Conservation (phyloP, 2,888 invertebrate species). For the Megastigmus dorsalis region DNA sequence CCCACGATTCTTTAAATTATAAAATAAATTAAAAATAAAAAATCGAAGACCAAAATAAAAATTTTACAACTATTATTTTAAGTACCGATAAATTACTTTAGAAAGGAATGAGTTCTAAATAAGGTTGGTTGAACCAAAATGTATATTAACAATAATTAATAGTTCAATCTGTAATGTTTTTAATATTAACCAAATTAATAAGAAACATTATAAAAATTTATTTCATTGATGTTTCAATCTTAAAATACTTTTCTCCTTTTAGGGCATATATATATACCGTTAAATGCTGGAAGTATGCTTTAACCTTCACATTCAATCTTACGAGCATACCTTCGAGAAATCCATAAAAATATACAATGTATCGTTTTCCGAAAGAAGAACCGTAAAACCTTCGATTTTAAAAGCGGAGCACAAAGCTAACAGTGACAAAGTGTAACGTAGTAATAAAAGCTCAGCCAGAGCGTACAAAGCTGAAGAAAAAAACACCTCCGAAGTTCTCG, state of each 20-base stretch:
- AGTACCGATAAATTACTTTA: too few species aligned
- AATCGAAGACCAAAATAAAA: too few species aligned
- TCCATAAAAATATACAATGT: slow-evolving; percentile 48
- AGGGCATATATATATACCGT: neutral
- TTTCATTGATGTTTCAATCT: neutral
- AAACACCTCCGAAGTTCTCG: slow-evolving; percentile 15
- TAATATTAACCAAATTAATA: too few species aligned
- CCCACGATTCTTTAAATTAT: too few species aligned
- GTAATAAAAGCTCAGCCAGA: slow-evolving; percentile 22
- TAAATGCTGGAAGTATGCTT: slow-evolving; percentile 14
- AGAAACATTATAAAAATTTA: neutral
- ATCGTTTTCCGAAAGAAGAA: slow-evolving; percentile 21
- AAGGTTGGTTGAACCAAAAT: too few species aligned
- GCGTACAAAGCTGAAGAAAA: slow-evolving; percentile 9
- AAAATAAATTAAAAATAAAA: too few species aligned
- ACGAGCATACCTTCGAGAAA: slow-evolving; percentile 5
- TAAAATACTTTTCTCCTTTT: neutral
- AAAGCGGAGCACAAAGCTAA: slow-evolving; percentile 16
- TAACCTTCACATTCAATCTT: slow-evolving; percentile 11
- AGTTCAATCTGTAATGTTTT: too few species aligned
- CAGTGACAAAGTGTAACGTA: slow-evolving; percentile 26
- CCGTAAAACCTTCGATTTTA: slow-evolving; percentile 22
- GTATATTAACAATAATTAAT: too few species aligned
- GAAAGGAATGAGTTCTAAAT: too few species aligned
- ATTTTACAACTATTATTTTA: too few species aligned